Evolutionary conservation across 2,888 invertebrate species (phyloP), one percentile per base, ranked within the genome.

Genomic region (Loripinus fragilis): DNA sequence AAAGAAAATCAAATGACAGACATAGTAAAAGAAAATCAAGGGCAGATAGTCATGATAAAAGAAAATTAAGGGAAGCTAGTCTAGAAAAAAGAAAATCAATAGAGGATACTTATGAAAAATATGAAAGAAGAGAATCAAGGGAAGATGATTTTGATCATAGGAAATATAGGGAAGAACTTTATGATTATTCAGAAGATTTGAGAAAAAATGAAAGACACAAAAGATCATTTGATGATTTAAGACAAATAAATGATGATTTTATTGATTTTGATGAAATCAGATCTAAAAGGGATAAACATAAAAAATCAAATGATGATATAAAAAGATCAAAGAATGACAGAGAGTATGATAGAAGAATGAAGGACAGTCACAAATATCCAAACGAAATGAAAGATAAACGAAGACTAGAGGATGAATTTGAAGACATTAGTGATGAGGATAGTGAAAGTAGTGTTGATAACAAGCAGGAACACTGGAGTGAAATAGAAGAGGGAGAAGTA

Each of bases 341-440:
- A 20, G 60, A 60, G 17, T 20, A 28, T 45, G 5, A 10, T 12
- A 64, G 41, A 42, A 68, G 64, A 60, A 33, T 33, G 30, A 35
- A 68, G 64, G 33, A 64, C 15, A 60, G 35, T 64, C 35, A 75
- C n/a, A 75, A 90, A 77, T 95, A 75, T 75, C 73, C 78, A 80
- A 77, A 33, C 7, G n/a, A 5, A 3, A n/a, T n/a, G n/a, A n/a
- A n/a, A n/a, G 60, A 60, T 60, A 78, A 65, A 60, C 69, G 25
- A 73, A 92, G 90, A 78, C 95, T 94, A 84, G 95, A 94, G 87
- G 94, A 94, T 73, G 60, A 60, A 7, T 60, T 33, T 60, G 60
- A 60, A 60, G 74, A 94, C 48, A 93, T 92, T 71, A 64, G 65
- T 20, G 75, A 52, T 28, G 52, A 65, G 38, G 69, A 80, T 20